phyloP scores from a whole-genome alignment of 2,888 invertebrate genomes.

The Orthosia incerta region DNA sequence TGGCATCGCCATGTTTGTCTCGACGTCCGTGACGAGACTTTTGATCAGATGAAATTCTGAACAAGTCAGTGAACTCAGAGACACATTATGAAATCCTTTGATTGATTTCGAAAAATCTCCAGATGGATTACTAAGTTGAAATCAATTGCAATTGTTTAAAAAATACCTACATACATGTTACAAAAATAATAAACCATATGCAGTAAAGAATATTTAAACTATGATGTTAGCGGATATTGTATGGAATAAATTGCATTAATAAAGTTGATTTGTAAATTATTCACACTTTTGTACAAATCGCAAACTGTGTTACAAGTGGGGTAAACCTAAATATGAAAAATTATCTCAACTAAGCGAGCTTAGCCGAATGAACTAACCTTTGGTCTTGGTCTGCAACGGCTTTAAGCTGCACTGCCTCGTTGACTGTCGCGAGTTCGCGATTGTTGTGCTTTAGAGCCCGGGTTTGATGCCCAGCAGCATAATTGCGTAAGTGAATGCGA shows the following conservation, averaged over 20 bases:
- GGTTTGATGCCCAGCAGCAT: too few species aligned
- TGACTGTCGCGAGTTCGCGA: too few species aligned
- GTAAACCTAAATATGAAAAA: too few species aligned
- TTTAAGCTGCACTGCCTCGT: too few species aligned
- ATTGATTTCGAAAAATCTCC: slow-evolving; percentile 30
- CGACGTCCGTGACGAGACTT: slow-evolving; percentile 66
- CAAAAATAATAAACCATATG: neutral
- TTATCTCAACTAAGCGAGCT: too few species aligned
- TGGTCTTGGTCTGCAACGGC: too few species aligned
- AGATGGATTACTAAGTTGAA: neutral
- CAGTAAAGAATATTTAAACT: neutral
- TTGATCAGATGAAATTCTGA: slow-evolving; percentile 67
- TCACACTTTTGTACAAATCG: too few species aligned
- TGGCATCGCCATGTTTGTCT: slow-evolving; percentile 59
- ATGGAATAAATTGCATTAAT: neutral
- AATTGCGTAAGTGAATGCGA: too few species aligned
- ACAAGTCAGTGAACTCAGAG: slow-evolving; percentile 67
- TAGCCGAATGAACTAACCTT: too few species aligned
- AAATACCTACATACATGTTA: neutral
- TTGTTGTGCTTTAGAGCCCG: too few species aligned
- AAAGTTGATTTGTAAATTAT: too few species aligned
- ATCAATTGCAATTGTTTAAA: neutral
- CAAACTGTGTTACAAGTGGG: too few species aligned
- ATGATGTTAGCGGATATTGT: neutral
- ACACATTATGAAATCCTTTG: slow-evolving; percentile 37